Percentiles rank a stretch among this genome's conserved stretches.
Evolutionary conservation across 2,113 vertebrate genomes (phyloP).

Genomic region (Phycodurus eques): DNA sequence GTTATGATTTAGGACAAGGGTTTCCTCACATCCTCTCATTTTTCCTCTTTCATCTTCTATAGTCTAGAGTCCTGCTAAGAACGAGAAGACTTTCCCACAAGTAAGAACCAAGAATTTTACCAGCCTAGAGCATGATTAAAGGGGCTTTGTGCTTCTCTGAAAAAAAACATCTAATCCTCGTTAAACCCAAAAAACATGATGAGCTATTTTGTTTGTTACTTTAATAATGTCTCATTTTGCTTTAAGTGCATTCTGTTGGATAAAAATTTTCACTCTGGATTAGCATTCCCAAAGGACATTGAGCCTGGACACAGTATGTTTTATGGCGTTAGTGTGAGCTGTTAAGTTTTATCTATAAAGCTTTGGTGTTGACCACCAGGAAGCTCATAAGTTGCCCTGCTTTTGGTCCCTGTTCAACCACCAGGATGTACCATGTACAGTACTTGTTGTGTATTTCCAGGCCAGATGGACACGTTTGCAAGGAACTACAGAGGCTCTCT

Average conservation of each 20-base stretch:
- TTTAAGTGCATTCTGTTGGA: background rate
- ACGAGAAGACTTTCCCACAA: constrained; percentile 58
- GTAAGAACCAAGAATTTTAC: constrained; percentile 55
- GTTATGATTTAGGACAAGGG: no score
- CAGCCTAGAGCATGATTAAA: background rate
- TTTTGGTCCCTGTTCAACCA: background rate
- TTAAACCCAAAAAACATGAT: constrained; percentile 34
- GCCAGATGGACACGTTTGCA: constrained; percentile 61
- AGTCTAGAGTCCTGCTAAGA: constrained; percentile 55
- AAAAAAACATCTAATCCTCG: constrained; percentile 41
- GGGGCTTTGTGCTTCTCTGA: constrained; percentile 6
- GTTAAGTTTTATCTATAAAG: background rate
- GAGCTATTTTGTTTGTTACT: constrained; percentile 5
- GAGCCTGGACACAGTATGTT: background rate
- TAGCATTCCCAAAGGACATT: background rate
- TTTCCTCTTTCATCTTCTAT: constrained; percentile 8
- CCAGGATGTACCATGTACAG: constrained; percentile 4
- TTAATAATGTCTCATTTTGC: constrained; percentile 26
- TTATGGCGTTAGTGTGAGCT: background rate
- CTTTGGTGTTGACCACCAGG: background rate
- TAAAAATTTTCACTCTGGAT: background rate
- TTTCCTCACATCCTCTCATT: constrained; percentile 20
- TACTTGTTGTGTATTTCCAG: constrained; percentile 52
- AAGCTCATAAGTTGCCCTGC: background rate
- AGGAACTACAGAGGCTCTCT: constrained; percentile 82